Evolutionary conservation across 2,888 invertebrate species (phyloP).

Genomic region (Melieria omissa): DNA sequence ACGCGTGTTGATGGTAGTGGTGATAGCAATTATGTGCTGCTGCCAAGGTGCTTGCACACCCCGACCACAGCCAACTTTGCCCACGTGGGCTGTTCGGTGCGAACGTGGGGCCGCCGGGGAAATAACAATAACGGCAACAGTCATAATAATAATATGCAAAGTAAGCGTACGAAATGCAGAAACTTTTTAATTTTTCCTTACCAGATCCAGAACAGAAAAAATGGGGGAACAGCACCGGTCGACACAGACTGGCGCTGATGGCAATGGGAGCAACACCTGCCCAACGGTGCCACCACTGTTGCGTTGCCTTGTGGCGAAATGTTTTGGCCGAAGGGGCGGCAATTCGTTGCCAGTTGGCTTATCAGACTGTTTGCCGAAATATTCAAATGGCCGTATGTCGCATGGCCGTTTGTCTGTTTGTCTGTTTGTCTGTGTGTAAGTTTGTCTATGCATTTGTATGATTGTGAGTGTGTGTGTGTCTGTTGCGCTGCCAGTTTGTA

Average conservation of each 20-base stretch:
- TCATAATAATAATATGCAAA: constrained; percentile 16
- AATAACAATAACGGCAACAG: constrained; percentile 3
- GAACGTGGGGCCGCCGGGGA: neutral
- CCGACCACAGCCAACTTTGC: neutral
- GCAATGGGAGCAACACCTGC: too few species aligned
- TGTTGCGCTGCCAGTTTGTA: constrained; percentile 1
- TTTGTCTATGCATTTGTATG: constrained; percentile 16
- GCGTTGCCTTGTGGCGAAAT: too few species aligned
- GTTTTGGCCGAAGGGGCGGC: neutral
- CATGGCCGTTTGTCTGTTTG: neutral
- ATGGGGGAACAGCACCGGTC: too few species aligned
- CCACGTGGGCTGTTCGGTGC: neutral
- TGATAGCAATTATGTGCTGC: neutral
- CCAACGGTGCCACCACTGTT: too few species aligned
- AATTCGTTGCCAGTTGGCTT: neutral
- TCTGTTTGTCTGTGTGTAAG: neutral
- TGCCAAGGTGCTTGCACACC: neutral
- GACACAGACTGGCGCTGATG: too few species aligned
- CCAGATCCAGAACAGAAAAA: too few species aligned
- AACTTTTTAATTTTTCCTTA: neutral
- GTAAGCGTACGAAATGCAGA: constrained; percentile 7
- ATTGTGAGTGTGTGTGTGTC: constrained; percentile 1
- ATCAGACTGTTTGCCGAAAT: constrained; percentile 21
- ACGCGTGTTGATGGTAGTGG: neutral
- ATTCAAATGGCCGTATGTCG: constrained; percentile 7